phyloP scores from a whole-genome alignment of 2,797 vertebrate species.

The Chlorospingus semifuscus region DNA sequence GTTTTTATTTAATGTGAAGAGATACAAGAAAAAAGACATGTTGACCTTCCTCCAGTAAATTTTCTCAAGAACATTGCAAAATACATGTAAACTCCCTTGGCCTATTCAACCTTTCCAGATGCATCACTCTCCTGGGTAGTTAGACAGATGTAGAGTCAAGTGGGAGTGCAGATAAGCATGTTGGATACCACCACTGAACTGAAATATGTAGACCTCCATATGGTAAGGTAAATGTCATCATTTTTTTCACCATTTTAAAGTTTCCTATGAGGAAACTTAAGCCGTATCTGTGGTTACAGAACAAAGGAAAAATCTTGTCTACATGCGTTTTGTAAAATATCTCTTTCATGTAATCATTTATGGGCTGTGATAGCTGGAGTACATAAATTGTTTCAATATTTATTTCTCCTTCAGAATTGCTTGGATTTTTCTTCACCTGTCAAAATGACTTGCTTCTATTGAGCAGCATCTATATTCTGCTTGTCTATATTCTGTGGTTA shows the following conservation, averaged over 20 bases:
- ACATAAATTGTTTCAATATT: neutral
- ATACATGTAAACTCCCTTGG: constrained; percentile 29
- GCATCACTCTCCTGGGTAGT: constrained; percentile 35
- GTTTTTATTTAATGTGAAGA: constrained; percentile 20
- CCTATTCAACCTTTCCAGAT: constrained; percentile 72
- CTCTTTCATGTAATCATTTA: neutral
- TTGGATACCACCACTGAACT: neutral
- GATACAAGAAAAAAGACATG: neutral
- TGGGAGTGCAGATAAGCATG: constrained; percentile 28
- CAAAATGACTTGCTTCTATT: neutral
- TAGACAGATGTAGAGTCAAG: constrained; percentile 27
- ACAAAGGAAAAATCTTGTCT: neutral
- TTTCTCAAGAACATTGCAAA: constrained; percentile 47
- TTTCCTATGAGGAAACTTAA: neutral
- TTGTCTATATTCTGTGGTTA: neutral
- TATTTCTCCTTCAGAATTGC: neutral
- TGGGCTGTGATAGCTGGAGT: neutral
- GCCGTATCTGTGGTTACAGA: neutral
- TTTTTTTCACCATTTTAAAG: neutral
- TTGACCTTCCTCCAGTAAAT: constrained; percentile 44
- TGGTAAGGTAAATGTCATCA: neutral
- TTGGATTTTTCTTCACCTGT: neutral
- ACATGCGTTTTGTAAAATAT: neutral
- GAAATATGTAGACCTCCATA: neutral
- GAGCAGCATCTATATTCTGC: neutral